A percentile compares a stretch with the other conserved stretches of the same genome.
Evolutionary conservation across 2,797 vertebrate species (phyloP).

Genomic region (Neosalanx taihuensis): DNA sequence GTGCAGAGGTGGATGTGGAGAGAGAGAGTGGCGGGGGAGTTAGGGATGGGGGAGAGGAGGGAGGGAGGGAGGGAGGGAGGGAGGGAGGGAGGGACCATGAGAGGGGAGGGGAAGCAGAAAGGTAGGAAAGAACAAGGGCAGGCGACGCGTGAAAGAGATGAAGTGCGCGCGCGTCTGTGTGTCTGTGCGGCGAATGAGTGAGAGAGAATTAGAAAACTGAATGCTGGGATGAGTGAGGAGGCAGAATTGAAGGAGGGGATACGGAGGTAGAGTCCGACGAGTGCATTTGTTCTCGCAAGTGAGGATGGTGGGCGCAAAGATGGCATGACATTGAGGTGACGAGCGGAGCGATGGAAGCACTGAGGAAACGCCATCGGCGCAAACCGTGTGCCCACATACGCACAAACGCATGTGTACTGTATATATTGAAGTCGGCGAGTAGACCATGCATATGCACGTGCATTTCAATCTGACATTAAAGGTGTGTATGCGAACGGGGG

Average conservation of each 20-base stretch:
- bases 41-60: slow-evolving; percentile 51
- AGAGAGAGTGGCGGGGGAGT: slow-evolving; percentile 56
- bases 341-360: no score
- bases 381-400: no score
- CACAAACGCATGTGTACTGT: no score
- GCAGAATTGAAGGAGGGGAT: neutral
- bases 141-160: slow-evolving; percentile 25
- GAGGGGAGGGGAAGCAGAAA: neutral
- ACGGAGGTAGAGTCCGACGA: neutral
- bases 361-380: no score
- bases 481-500: no score
- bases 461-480: no score
- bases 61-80: slow-evolving; percentile 32
- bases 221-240: neutral
- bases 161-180: neutral
- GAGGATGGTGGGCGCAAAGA: neutral
- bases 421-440: no score
- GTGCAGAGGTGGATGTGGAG: slow-evolving; percentile 61
- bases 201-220: no score
- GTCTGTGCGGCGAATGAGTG: neutral
- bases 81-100: neutral
- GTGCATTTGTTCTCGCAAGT: neutral
- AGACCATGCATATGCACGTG: no score
- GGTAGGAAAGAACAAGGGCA: neutral
- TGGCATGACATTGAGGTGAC: neutral